A percentile compares a stretch with the other conserved stretches of the same genome.
Evolutionary conservation across 2,113 vertebrate species (phyloP).

Genomic region (Vulpes ferrilata): DNA sequence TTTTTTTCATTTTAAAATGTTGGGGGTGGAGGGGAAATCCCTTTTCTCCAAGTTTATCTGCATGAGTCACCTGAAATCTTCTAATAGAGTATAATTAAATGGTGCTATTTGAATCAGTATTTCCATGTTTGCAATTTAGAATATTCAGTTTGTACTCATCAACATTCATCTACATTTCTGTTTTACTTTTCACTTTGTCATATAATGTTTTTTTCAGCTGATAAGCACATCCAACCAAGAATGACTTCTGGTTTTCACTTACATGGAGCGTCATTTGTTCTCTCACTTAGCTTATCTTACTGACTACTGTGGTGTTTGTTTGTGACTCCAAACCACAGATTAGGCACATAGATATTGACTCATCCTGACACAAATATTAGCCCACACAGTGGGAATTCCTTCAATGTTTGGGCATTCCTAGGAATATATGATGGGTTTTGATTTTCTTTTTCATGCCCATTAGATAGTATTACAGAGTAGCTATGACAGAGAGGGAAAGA

Average conservation of each 20-base stretch:
- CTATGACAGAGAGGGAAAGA: neutral
- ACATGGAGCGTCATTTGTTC: constrained; percentile 5
- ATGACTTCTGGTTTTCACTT: constrained; percentile 73
- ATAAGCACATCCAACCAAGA: constrained; percentile 77
- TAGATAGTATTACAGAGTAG: neutral
- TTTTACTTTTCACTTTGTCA: constrained; percentile 85
- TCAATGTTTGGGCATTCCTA: constrained; percentile 30
- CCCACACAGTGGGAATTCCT: constrained; percentile 35
- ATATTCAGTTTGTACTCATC: constrained; percentile 84
- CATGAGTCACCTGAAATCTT: constrained; percentile 85
- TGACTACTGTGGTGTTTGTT: constrained; percentile 56
- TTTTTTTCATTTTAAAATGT: constrained; percentile 80
- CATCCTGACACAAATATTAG: constrained; percentile 51
- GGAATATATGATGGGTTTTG: neutral
- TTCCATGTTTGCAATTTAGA: constrained; percentile 85
- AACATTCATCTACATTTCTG: constrained; percentile 77
- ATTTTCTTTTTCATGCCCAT: neutral
- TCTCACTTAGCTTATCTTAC: constrained; percentile 11
- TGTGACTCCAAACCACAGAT: neutral
- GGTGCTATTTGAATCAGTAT: constrained; percentile 83
- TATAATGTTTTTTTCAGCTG: constrained; percentile 74
- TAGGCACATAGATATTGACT: constrained; percentile 2
- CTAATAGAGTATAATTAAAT: constrained; percentile 85
- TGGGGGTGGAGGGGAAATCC: constrained; percentile 71
- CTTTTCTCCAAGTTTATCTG: constrained; percentile 72